Evolutionary conservation across 2,113 vertebrate species (phyloP).

Genomic region (Cettia cetti): DNA sequence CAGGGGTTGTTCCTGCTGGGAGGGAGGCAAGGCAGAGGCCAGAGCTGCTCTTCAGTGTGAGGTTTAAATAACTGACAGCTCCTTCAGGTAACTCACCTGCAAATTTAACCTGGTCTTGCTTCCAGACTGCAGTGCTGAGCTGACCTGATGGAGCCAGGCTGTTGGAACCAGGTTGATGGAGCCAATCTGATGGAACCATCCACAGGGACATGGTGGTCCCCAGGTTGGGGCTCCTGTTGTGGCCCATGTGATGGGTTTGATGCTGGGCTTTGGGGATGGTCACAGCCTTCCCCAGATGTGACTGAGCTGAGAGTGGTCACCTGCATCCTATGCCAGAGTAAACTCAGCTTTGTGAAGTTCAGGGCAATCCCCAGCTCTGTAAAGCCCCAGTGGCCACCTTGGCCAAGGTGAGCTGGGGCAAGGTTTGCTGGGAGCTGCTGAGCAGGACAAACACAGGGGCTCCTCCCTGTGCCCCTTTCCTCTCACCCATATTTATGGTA

Average conservation of each 20-base stretch:
- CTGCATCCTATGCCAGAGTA: fast-evolving
- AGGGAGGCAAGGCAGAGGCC: background rate
- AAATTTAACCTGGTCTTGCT: fast-evolving
- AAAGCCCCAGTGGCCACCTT: fast-evolving
- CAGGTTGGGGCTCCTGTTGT: fast-evolving
- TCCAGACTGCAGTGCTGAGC: background rate
- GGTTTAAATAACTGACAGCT: background rate
- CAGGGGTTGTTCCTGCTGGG: background rate
- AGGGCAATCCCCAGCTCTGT: background rate
- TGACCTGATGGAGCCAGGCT: background rate
- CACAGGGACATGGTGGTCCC: fast-evolving
- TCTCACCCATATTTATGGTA: fast-evolving
- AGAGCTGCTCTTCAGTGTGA: background rate
- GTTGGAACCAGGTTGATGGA: fast-evolving
- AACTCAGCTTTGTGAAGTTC: fast-evolving
- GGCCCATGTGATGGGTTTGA: background rate
- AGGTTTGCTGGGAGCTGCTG: background rate
- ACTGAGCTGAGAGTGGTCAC: fast-evolving
- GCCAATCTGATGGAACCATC: background rate
- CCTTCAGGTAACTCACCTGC: background rate
- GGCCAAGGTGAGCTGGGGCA: fast-evolving
- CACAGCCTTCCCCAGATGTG: fast-evolving
- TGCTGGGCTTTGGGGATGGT: fast-evolving
- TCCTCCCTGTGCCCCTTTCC: background rate
- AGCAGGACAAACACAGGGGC: background rate